Evolutionary conservation across 2,888 invertebrate species (phyloP).

Genomic region (Beris chalybata): DNA sequence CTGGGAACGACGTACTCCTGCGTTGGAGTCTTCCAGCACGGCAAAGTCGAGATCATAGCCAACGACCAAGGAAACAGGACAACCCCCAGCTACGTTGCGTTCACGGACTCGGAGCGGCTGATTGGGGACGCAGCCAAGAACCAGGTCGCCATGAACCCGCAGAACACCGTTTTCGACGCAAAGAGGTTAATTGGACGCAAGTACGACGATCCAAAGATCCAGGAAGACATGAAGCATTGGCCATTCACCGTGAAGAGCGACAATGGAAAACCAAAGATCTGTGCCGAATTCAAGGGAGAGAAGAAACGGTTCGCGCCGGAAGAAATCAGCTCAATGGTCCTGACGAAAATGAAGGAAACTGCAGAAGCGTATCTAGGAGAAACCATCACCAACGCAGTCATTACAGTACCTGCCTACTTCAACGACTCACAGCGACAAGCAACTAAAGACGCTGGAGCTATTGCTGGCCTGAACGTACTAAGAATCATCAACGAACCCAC

Average conservation of each 20-base stretch:
- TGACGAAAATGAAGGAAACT: slow-evolving; percentile 81
- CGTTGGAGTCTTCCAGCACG: slow-evolving; percentile 83
- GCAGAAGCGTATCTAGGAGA: slow-evolving; percentile 77
- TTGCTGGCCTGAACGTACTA: slow-evolving; percentile 83
- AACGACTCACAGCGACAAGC: slow-evolving; percentile 82
- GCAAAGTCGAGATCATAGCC: slow-evolving; percentile 81
- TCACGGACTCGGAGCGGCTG: slow-evolving; percentile 80
- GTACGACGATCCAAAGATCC: slow-evolving; percentile 75
- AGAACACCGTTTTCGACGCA: slow-evolving; percentile 80
- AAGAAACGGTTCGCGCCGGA: slow-evolving; percentile 77
- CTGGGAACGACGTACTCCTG: slow-evolving; percentile 88
- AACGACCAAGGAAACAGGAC: slow-evolving; percentile 88
- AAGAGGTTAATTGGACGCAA: slow-evolving; percentile 82
- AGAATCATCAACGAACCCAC: slow-evolving; percentile 92
- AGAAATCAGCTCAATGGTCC: slow-evolving; percentile 83
- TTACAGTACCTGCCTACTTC: slow-evolving; percentile 84
- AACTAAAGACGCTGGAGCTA: slow-evolving; percentile 86
- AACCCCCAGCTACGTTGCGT: slow-evolving; percentile 85
- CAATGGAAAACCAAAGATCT: slow-evolving; percentile 72
- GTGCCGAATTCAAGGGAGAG: slow-evolving; percentile 74
- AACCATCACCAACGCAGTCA: slow-evolving; percentile 73
- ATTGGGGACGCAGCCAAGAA: slow-evolving; percentile 88
- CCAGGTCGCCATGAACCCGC: slow-evolving; percentile 80
- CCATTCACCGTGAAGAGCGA: slow-evolving; percentile 71
- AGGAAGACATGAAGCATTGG: slow-evolving; percentile 84